phyloP scores from a whole-genome alignment of 2,888 invertebrate species.

The Tenthredo amoena region DNA sequence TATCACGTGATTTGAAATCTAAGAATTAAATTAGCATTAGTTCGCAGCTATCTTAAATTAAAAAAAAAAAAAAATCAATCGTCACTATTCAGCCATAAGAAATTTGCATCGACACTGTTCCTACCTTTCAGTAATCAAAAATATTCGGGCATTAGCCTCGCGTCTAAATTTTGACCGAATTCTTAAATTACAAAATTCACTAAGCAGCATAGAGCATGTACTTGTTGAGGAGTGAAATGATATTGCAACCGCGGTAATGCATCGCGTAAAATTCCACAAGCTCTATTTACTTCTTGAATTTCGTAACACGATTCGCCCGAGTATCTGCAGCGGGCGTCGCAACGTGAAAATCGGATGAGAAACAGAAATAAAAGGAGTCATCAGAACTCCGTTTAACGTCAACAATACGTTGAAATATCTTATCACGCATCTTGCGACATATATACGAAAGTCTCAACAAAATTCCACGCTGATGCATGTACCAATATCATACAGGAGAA shows the following conservation, averaged over 20 bases:
- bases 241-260: neutral
- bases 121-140: neutral
- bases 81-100: no score
- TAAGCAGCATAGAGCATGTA: neutral
- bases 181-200: neutral
- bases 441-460: neutral
- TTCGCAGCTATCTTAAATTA: neutral
- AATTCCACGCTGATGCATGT: neutral
- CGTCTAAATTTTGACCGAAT: neutral
- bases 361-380: neutral
- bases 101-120: no score
- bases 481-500: neutral
- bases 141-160: neutral
- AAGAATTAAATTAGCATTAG: neutral
- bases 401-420: constrained; percentile 8
- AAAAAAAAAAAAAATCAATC: no score
- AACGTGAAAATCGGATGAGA: neutral
- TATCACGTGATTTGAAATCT: neutral
- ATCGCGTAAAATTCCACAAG: neutral
- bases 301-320: neutral
- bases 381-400: neutral
- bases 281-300: neutral
- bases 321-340: neutral
- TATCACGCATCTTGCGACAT: constrained; percentile 11
- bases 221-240: neutral